Evolutionary conservation across 2,113 vertebrate genomes (phyloP), one percentile per base, ranked within the genome.

Genomic region (Axis porcinus): DNA sequence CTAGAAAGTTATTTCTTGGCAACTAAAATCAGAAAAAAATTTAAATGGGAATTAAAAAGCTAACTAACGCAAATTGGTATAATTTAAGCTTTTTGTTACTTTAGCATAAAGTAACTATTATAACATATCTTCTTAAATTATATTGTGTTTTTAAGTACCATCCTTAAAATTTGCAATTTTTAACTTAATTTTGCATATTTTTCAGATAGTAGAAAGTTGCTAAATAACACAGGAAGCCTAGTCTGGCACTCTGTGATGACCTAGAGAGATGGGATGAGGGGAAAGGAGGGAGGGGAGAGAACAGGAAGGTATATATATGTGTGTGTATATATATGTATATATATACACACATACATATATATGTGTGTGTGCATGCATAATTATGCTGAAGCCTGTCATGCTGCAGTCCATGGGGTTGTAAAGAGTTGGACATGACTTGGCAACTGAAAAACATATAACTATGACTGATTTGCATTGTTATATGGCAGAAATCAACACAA

Each of bases 181-280:
- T 9, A 64, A 50, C 21, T 52, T 81, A 19, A 82, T 95, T 95
- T 87, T 91, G 19, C 27, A 23, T 83, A n/a, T 97, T 97, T 79
- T 97, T 30, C n/a, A 70, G n/a, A 21, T 36, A 70, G 9, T 36
- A 36, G 2, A 9, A 70, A 70, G 64, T 21, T 70, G 64, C 64
- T 70, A 36, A 36, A 36, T 70, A 21, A 36, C 64, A 70, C 64
- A 70, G n/a, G 64, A 19, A 70, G n/a, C 64, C n/a, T 21, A 70
- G 64, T 36, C 17, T 70, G 64, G n/a, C n/a, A 70, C 64, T 70
- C 17, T 70, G 64, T 70, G 64, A 70, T 70, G 17, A 70, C 64
- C n/a, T n/a, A 36, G 64, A 70, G 64, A 67, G 64, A 67, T 67
- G 2, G 8, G n/a, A 36, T 36, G 64, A 67, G n/a, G 64, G 64